Evolutionary conservation across 2,888 invertebrate species (phyloP), one percentile per base, ranked within the genome.

Genomic region (Ormyrus rosae): DNA sequence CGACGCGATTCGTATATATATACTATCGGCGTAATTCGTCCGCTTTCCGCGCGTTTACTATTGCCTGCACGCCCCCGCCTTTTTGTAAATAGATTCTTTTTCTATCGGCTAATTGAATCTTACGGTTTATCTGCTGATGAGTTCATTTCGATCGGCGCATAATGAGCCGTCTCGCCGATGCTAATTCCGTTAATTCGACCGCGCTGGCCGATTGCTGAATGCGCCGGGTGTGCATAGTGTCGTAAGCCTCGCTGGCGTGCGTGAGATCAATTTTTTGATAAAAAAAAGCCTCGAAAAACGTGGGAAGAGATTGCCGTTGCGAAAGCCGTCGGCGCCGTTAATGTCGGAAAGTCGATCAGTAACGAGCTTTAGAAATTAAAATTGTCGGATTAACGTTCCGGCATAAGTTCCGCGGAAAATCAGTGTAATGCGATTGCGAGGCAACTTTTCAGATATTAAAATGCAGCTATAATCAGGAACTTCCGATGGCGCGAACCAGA

Each of bases 101-200:
- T 73, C 50, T 13, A 71, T 81, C 19, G 19, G 19, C 78, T 81
- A 78, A 78, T 81, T 78, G 79, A 81, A 79, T 81, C 78, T 71
- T 34, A 8, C 64, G 45, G 50, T 76, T 72, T 81, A 80, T 80
- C 82, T 80, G 55, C 51, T 82, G 79, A 82, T 82, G 79, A 76
- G 73, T 63, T 77, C 67, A 67, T 80, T 80, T 69, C 73, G 79
- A 79, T 82, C 79, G 58, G n/a, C 11, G 19, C 19, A 19, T 19
- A 73, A 72, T 19, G 51, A 65, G 51, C 51, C 10, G n/a, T 55
- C 55, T n/a, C 34, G 51, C 6, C 13, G 65, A 73, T 73, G 63
- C 48, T 78, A 78, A 78, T 61, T 78, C 63, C 53, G 61, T 67
- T 72, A 71, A 78, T 78, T 72, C 13, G 53, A 7, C 13, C 34